These are phyloP conservation scores for Cichlasoma orientale DNA, from an alignment of 2,797 vertebrate genomes.

Conservation along the genomic window DNA sequence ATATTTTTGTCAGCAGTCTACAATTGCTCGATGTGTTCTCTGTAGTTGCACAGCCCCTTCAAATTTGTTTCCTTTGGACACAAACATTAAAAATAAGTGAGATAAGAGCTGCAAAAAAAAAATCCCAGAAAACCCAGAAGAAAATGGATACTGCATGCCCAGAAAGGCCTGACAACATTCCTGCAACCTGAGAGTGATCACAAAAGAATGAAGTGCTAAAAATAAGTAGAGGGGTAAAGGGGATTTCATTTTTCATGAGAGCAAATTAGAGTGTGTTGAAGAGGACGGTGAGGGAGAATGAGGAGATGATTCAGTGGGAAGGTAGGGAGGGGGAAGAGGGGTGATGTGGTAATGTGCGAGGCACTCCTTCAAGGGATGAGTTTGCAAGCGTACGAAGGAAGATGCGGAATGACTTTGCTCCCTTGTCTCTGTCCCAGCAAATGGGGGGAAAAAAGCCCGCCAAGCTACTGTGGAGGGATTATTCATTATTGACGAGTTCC, in stretches of 20 bases:
- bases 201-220: conserved; percentile 19
- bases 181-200: conserved; percentile 23
- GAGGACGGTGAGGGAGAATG: conserved; percentile 5
- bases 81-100: not conserved
- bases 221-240: conserved; percentile 25
- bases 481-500: conserved; percentile 46
- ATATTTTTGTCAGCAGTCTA: not conserved
- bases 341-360: not conserved
- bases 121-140: not conserved
- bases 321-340: not conserved
- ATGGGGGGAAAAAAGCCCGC: not conserved
- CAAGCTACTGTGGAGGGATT: not conserved
- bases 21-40: not conserved
- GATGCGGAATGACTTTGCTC: conserved; percentile 27
- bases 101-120: not conserved
- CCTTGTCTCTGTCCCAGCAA: not conserved
- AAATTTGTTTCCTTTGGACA: not conserved
- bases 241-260: conserved; percentile 54
- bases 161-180: not conserved
- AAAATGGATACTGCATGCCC: not conserved
- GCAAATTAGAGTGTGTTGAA: conserved; percentile 49
- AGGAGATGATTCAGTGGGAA: conserved; percentile 26
- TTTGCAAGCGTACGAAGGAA: conserved; percentile 20
- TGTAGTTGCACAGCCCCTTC: not conserved
- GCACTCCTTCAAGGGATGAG: conserved; percentile 18